Conservation (phyloP, 2,113 vertebrate genomes). For the Gnathonemus longibarbis region DNA sequence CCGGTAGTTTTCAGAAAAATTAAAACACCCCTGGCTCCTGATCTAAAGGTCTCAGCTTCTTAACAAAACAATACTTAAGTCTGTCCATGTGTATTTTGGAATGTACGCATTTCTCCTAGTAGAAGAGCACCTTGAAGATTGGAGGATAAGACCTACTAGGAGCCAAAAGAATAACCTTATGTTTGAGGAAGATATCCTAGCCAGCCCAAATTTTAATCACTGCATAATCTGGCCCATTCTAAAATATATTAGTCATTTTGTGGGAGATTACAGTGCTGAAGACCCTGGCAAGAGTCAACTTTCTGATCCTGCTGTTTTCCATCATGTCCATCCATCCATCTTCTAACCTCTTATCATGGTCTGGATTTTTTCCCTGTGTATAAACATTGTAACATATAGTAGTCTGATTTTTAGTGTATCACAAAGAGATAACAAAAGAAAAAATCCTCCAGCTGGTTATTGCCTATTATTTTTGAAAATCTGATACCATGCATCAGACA, state of each 20-base stretch:
- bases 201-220: not conserved
- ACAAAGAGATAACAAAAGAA: not conserved
- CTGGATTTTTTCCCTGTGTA: not conserved
- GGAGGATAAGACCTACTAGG: not conserved
- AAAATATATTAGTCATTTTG: not conserved
- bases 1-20: not conserved
- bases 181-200: not conserved
- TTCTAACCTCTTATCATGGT: not conserved
- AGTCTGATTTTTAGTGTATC: not conserved
- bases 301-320: not conserved
- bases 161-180: not conserved
- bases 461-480: not conserved
- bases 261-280: not conserved
- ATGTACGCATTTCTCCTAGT: slow-evolving; percentile 20
- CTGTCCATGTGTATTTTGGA: slow-evolving; percentile 18
- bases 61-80: slow-evolving; percentile 3
- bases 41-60: not conserved
- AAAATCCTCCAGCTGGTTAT: not conserved
- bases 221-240: not conserved
- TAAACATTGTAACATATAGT: not conserved
- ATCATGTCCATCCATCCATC: not conserved
- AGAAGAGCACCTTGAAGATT: not conserved
- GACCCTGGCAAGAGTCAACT: not conserved
- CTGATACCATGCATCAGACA: not conserved
- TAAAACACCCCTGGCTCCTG: not conserved